Evolutionary conservation across 2,797 vertebrate species (phyloP), one percentile per base, ranked within the genome.

Genomic region (Tokudaia muenninki): DNA sequence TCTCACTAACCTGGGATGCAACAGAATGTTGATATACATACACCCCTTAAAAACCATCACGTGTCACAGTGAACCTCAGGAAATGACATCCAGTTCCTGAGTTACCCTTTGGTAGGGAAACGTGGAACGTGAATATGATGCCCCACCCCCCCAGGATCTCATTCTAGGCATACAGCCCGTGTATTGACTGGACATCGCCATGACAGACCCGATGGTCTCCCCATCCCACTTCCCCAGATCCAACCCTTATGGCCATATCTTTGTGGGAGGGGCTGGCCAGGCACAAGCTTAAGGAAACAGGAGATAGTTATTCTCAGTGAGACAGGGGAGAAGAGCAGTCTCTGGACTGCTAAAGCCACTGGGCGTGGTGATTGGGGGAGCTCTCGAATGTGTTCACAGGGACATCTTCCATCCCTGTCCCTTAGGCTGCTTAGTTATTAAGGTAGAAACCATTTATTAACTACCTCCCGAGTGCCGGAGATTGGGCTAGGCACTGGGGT

Each of bases 211-310:
- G 52, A 63, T 14, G 22, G 4, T 52, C 44, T 6, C 52, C 52
- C 52, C 0, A 1, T 9, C 50, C 34, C 31, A 22, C 12, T 13
- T 0, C 5, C 83, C 37, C 41, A 0, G 0, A 84, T 91, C 90
- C 88, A 88, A 57, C 57, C 50, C n/a, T 44, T 65, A 61, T 80
- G 81, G 90, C 24, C 91, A 78, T 52, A 93, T 91, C 74, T 57
- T 88, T 44, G 90, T 84, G 72, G 95, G 95, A 93, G 79, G 82
- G 92, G 91, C 96, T 1, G 11, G 65, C 34, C 90, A 83, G 0
- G 19, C 55, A 91, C 70, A 34, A 91, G 87, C 63, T 78, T 82
- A 81, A 82, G 65, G 52, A 94, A 93, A 94, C 2, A 79, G 95
- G 83, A 50, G 9, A 77, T 86, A 87, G 65, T 92, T 47, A 84